These are phyloP conservation scores for Scolopax mira DNA, from an alignment of 2,113 vertebrate species.

Conservation along the genomic window DNA sequence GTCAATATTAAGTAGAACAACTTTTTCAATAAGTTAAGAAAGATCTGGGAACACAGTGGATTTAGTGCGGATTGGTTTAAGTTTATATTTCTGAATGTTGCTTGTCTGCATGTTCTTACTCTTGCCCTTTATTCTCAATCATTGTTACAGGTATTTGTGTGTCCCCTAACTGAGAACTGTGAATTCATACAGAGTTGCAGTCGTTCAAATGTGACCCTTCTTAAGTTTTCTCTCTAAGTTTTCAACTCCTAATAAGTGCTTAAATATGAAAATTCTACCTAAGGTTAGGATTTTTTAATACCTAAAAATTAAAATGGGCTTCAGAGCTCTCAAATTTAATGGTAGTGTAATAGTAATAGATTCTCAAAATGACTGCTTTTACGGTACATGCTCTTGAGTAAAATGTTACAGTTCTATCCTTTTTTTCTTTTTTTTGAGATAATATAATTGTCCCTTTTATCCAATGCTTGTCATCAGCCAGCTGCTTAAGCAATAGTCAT, in stretches of 20 bases:
- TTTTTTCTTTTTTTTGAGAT: not conserved
- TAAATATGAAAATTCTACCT: not conserved
- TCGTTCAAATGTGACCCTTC: not conserved
- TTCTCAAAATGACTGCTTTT: not conserved
- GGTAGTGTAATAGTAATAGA: not conserved
- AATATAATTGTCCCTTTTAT: not conserved
- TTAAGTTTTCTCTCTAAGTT: not conserved
- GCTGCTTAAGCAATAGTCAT: not conserved
- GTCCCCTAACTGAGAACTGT: not conserved
- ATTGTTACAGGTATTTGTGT: slow-evolving; percentile 30
- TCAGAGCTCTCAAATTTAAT: not conserved
- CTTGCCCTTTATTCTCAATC: slow-evolving; percentile 47
- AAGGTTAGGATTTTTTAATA: not conserved
- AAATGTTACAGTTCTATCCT: not conserved
- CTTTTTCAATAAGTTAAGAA: slow-evolving; percentile 96
- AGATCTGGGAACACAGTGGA: slow-evolving; percentile 83
- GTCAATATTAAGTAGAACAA: slow-evolving; percentile 94
- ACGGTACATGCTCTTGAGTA: not conserved
- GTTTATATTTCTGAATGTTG: slow-evolving; percentile 71
- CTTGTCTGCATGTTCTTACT: slow-evolving; percentile 40
- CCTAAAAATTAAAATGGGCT: not conserved
- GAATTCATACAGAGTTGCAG: not conserved
- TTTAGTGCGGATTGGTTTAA: slow-evolving; percentile 83
- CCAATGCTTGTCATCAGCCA: not conserved
- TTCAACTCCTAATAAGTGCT: not conserved